Conservation (phyloP, 1,140 invertebrate genomes). For the Episyrphus balteatus region DNA sequence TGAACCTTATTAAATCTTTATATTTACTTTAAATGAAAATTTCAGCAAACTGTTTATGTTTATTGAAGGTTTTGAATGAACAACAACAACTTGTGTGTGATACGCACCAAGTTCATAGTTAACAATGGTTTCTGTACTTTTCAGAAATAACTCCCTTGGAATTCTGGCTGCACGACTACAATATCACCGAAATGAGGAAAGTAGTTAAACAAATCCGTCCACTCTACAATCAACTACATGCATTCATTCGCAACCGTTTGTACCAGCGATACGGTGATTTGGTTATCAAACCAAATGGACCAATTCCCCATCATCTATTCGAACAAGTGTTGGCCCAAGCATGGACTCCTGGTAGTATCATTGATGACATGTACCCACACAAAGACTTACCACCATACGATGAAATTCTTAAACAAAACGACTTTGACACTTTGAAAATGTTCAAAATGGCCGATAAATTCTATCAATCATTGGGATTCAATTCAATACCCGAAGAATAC, state of each 20-base stretch:
- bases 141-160: conserved; percentile 23
- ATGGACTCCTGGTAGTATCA: conserved; percentile 26
- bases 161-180: conserved; percentile 15
- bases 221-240: conserved; percentile 75
- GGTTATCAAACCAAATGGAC: conserved; percentile 53
- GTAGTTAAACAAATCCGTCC: conserved; percentile 57
- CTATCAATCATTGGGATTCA: conserved; percentile 25
- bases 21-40: not conserved
- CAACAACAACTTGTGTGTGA: not conserved
- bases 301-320: conserved; percentile 81
- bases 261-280: conserved; percentile 58
- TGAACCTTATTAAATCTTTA: no score
- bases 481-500: conserved; percentile 15
- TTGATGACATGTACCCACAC: conserved; percentile 23
- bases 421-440: conserved; percentile 17
- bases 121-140: not conserved
- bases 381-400: conserved; percentile 25
- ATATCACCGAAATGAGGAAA: conserved; percentile 25
- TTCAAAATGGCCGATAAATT: conserved; percentile 25
- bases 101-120: not conserved
- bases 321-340: conserved; percentile 36
- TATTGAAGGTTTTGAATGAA: not conserved
- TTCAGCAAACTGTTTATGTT: not conserved
- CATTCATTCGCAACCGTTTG: conserved; percentile 68
- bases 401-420: conserved; percentile 14